Conservation (phyloP, 2,797 vertebrate species). For the Muscicapa comitata region DNA sequence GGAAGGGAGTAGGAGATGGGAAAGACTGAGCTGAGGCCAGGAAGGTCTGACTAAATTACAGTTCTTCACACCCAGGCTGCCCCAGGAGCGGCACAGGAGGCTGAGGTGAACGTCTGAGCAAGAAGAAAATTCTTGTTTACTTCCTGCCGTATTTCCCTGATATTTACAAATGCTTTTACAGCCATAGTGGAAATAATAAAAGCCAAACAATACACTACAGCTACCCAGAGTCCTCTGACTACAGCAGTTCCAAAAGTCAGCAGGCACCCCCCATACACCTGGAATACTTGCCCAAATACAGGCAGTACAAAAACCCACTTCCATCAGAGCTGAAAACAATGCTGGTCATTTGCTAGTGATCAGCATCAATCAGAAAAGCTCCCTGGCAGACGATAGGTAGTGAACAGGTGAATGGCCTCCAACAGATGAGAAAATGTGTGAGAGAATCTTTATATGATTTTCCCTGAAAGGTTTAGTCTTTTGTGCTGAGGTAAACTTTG, state of each 20-base stretch:
- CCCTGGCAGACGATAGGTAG: accelerated
- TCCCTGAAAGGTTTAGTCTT: neutral
- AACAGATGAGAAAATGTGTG: neutral
- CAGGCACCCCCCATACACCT: neutral
- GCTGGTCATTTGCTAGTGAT: neutral
- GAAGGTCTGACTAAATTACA: neutral
- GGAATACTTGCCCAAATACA: neutral
- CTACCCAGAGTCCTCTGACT: neutral
- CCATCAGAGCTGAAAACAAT: neutral
- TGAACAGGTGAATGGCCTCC: neutral
- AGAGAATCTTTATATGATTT: neutral
- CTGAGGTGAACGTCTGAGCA: neutral
- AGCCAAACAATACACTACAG: neutral
- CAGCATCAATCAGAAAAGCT: neutral
- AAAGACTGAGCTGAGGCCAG: neutral
- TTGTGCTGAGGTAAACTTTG: neutral
- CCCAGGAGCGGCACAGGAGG: neutral
- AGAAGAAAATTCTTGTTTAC: neutral
- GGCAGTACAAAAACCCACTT: neutral
- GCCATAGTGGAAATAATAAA: neutral
- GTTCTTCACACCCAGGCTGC: neutral
- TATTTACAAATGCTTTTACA: neutral
- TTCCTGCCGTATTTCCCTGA: neutral
- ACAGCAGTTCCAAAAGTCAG: neutral
- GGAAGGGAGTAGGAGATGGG: neutral